phyloP scores from a whole-genome alignment of 1,140 invertebrate species.

The Heliconius eleuchia region DNA sequence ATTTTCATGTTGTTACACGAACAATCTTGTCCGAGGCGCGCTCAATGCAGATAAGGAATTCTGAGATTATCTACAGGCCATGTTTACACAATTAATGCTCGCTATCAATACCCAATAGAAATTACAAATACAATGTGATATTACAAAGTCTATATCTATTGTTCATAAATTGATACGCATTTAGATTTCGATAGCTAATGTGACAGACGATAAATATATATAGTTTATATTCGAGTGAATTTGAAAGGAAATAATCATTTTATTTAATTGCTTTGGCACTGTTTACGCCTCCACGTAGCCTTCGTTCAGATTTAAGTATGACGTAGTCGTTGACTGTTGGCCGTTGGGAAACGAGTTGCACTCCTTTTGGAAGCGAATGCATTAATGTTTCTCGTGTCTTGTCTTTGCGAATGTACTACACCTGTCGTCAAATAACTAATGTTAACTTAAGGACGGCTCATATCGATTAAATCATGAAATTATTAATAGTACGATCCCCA shows the following conservation, averaged over 20 bases:
- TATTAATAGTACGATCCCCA: neutral
- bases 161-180: conserved; percentile 40
- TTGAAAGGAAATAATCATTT: conserved; percentile 75
- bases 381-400: conserved; percentile 40
- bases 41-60: conserved; percentile 23
- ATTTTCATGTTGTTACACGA: conserved; percentile 11
- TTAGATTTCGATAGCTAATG: conserved; percentile 41
- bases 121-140: conserved; percentile 27
- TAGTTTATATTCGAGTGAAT: conserved; percentile 50
- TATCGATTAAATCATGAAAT: neutral
- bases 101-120: conserved; percentile 28
- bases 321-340: conserved; percentile 57
- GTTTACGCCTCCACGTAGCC: conserved; percentile 71
- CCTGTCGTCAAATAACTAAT: neutral
- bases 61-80: conserved; percentile 31
- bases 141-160: conserved; percentile 36
- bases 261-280: conserved; percentile 68
- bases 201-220: conserved; percentile 42
- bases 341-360: conserved; percentile 57
- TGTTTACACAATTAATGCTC: conserved; percentile 35
- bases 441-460: neutral
- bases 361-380: conserved; percentile 64
- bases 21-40: conserved; percentile 19
- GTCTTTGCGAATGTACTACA: neutral
- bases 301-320: conserved; percentile 74